Evolutionary conservation across 1,140 invertebrate genomes (phyloP).

Genomic region (Saccostrea echinata): DNA sequence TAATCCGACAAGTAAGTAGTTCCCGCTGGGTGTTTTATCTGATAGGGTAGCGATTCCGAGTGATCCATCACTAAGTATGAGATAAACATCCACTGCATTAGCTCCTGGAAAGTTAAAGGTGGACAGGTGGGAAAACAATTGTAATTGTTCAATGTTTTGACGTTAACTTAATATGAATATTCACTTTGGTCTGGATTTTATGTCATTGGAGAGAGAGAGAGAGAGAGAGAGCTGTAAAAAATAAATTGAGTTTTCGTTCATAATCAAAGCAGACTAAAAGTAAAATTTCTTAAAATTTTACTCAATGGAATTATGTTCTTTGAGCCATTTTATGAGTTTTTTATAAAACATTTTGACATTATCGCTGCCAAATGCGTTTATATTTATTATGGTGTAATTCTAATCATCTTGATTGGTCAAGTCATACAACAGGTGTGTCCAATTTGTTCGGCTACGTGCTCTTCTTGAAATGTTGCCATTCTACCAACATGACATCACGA

Average conservation of each 20-base stretch:
- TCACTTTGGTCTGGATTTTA: no score
- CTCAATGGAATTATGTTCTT: no score
- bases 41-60: slow-evolving; percentile 26
- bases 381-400: no score
- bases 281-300: no score
- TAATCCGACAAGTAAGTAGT: slow-evolving; percentile 28
- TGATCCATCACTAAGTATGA: slow-evolving; percentile 22
- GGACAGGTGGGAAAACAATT: slow-evolving; percentile 21
- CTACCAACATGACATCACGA: neutral
- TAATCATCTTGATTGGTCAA: no score
- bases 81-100: neutral
- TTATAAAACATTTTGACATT: no score
- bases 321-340: no score
- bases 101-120: neutral
- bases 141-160: slow-evolving; percentile 21
- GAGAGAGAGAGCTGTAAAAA: no score
- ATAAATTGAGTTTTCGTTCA: no score
- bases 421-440: neutral
- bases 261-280: no score
- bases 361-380: no score
- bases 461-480: neutral
- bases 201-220: no score
- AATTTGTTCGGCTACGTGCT: neutral
- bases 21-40: slow-evolving; percentile 30
- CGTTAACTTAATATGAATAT: neutral